Conservation (phyloP, 2,113 vertebrate genomes). For the Myotis yumanensis region DNA sequence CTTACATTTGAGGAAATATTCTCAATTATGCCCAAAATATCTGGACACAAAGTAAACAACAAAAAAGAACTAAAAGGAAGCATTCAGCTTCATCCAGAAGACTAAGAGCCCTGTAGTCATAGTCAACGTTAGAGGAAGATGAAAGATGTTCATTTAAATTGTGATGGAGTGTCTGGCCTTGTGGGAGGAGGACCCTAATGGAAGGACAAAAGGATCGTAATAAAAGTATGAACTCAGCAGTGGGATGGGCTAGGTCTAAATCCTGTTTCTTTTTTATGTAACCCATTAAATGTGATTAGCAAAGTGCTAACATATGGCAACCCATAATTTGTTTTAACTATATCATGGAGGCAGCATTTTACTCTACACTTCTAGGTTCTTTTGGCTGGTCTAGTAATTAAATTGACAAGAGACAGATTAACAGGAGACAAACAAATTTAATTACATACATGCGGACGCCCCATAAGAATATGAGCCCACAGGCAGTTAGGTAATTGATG, state of each 20-base stretch:
- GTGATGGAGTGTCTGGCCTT: neutral
- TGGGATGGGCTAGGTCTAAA: neutral
- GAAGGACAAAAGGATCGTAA: neutral
- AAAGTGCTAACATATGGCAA: neutral
- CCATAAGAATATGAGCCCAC: neutral
- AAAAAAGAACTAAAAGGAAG: neutral
- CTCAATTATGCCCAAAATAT: neutral
- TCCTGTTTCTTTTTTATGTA: neutral
- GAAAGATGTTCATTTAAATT: neutral
- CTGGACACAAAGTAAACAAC: constrained; percentile 39
- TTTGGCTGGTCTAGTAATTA: neutral
- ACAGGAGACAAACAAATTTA: neutral
- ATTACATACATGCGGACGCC: neutral
- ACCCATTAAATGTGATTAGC: neutral
- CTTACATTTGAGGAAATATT: constrained; percentile 32
- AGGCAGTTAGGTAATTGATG: neutral
- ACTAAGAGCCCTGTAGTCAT: neutral
- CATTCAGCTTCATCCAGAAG: neutral
- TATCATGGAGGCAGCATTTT: neutral
- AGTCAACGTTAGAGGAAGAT: neutral
- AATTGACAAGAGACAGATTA: neutral
- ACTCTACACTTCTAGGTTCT: neutral
- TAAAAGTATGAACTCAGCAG: neutral
- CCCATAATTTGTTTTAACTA: neutral
- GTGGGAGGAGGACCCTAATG: neutral